Conservation (phyloP, 2,797 vertebrate genomes). For the Okamejei kenojei region DNA sequence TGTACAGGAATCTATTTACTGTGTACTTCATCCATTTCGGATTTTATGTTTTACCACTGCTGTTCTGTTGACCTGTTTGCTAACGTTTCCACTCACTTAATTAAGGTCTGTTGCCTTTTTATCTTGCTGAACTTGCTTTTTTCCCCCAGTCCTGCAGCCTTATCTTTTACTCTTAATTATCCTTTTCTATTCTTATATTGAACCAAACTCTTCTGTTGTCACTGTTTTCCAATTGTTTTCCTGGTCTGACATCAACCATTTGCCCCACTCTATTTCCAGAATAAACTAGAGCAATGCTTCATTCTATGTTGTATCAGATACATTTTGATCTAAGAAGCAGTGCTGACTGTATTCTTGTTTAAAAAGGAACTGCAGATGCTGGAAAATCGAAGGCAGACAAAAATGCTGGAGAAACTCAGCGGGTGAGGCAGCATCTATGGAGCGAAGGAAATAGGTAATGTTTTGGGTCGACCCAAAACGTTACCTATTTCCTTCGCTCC, state of each 20-base stretch:
- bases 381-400: too few species aligned
- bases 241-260: neutral
- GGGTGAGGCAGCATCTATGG: too few species aligned
- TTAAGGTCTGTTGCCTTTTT: conserved; percentile 11
- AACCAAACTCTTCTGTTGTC: neutral
- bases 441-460: too few species aligned
- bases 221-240: conserved; percentile 13
- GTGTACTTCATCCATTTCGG: neutral
- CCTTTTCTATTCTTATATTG: neutral
- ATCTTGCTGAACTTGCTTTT: conserved; percentile 20
- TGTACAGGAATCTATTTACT: neutral
- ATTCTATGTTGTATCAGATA: neutral
- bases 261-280: neutral
- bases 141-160: neutral
- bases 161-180: conserved; percentile 28
- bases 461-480: too few species aligned
- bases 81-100: conserved; percentile 9
- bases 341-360: neutral
- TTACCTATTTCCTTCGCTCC: too few species aligned
- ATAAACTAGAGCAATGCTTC: neutral
- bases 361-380: too few species aligned
- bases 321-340: neutral
- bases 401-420: too few species aligned
- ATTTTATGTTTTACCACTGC: neutral
- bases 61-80: conserved; percentile 16